A percentile compares a stretch with the other conserved stretches of the same genome.
phyloP scores from a whole-genome alignment of 2,888 invertebrate genomes.

The Bruchidius siliquastri region DNA sequence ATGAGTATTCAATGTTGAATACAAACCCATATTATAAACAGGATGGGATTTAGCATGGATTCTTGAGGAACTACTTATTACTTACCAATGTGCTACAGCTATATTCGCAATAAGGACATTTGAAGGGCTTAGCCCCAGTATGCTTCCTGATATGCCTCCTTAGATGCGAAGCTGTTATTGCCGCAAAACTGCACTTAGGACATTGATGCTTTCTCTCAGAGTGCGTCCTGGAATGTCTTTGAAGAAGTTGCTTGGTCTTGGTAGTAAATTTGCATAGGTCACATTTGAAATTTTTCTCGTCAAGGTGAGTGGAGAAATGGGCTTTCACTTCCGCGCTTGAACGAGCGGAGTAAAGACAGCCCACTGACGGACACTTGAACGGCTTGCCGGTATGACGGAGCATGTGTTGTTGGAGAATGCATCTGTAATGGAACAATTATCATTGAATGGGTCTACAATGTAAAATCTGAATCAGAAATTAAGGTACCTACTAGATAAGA shows the following conservation, averaged over 20 bases:
- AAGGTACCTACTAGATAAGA: too few species aligned
- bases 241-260: slow-evolving; percentile 48
- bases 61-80: neutral
- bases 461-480: too few species aligned
- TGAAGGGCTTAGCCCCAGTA: slow-evolving; percentile 77
- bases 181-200: slow-evolving; percentile 64
- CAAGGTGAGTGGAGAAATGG: slow-evolving; percentile 56
- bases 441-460: too few species aligned
- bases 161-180: slow-evolving; percentile 64
- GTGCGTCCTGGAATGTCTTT: slow-evolving; percentile 61
- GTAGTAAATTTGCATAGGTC: slow-evolving; percentile 52
- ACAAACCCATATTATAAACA: too few species aligned
- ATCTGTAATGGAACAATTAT: slow-evolving; percentile 43
- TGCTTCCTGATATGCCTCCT: slow-evolving; percentile 76
- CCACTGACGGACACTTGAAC: slow-evolving; percentile 52
- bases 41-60: too few species aligned
- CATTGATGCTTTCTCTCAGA: slow-evolving; percentile 57
- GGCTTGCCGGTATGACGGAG: slow-evolving; percentile 54
- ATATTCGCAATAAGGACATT: slow-evolving; percentile 77
- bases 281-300: slow-evolving; percentile 49
- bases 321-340: slow-evolving; percentile 53
- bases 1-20: too few species aligned
- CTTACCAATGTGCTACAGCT: slow-evolving; percentile 74
- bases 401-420: slow-evolving; percentile 57
- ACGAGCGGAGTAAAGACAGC: slow-evolving; percentile 56